Evolutionary conservation across 2,888 invertebrate genomes (phyloP).

Genomic region (Rotaria sp.): DNA sequence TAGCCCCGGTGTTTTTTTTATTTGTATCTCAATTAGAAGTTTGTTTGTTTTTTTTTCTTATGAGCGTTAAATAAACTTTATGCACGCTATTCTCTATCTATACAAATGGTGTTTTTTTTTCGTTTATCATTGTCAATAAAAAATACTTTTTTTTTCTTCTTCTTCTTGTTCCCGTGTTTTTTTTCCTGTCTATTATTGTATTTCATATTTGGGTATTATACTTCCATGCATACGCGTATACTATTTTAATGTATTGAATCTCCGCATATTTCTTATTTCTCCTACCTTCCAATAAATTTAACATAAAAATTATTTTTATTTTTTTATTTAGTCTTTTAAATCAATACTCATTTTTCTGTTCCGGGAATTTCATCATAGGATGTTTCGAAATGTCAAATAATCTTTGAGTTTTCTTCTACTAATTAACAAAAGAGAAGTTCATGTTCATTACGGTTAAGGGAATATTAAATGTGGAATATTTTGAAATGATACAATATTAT

Average conservation of each 20-base stretch:
- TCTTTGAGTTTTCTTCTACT: too few relatives aligned
- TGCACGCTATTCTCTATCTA: conserved; percentile 15
- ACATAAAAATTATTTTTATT: background rate
- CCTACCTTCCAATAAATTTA: background rate
- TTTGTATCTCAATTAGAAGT: background rate
- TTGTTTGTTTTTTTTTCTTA: background rate
- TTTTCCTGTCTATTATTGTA: background rate
- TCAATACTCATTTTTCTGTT: too few relatives aligned
- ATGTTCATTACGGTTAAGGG: too few relatives aligned
- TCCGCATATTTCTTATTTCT: background rate
- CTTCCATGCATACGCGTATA: background rate
- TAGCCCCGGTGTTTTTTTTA: background rate
- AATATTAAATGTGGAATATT: too few relatives aligned
- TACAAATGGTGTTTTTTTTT: background rate
- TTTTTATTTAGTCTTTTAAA: too few relatives aligned
- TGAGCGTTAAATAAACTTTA: background rate
- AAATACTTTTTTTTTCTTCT: background rate
- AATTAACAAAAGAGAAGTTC: too few relatives aligned
- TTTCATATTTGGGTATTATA: background rate
- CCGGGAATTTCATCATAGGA: too few relatives aligned
- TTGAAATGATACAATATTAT: too few relatives aligned
- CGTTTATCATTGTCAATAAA: background rate
- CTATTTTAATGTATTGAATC: background rate
- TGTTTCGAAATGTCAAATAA: too few relatives aligned
- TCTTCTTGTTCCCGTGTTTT: background rate